Conservation (phyloP, 2,888 invertebrate genomes). For the Rosalia funebris region DNA sequence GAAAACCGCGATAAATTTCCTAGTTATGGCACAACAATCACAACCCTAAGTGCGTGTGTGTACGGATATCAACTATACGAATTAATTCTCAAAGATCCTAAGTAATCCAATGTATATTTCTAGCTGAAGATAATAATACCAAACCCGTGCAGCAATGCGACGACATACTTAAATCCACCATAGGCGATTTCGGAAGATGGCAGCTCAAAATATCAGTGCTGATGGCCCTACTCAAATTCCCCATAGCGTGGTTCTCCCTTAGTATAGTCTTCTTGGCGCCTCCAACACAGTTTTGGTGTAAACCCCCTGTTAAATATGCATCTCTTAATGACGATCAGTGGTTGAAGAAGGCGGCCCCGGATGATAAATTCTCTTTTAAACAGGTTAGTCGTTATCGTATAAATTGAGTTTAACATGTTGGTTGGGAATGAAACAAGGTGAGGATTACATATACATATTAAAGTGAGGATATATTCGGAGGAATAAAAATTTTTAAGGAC, state of each 20-base stretch:
- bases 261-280: conserved; percentile 73
- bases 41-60: no score
- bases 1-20: conserved; percentile 9
- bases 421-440: no score
- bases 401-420: no score
- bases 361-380: conserved; percentile 28
- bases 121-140: conserved; percentile 8
- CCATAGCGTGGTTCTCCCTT: conserved; percentile 72
- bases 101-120: no score
- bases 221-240: conserved; percentile 70
- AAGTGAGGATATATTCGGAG: conserved; percentile 13
- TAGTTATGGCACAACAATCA: conserved; percentile 9
- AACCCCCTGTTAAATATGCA: conserved; percentile 52
- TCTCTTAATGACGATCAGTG: conserved; percentile 62
- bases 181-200: conserved; percentile 72
- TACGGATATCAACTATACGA: no score
- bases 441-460: no score
- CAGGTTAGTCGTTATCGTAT: no score
- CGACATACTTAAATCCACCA: conserved; percentile 52
- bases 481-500: not conserved
- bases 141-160: not conserved
- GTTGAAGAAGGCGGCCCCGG: conserved; percentile 59
- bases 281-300: conserved; percentile 70
- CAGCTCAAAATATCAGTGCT: conserved; percentile 67
- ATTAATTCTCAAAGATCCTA: no score